Percentiles rank a stretch among this genome's conserved stretches.
These are phyloP conservation scores for Hemibagrus wyckioides DNA, from an alignment of 2,113 vertebrate genomes.

Conservation along the genomic window DNA sequence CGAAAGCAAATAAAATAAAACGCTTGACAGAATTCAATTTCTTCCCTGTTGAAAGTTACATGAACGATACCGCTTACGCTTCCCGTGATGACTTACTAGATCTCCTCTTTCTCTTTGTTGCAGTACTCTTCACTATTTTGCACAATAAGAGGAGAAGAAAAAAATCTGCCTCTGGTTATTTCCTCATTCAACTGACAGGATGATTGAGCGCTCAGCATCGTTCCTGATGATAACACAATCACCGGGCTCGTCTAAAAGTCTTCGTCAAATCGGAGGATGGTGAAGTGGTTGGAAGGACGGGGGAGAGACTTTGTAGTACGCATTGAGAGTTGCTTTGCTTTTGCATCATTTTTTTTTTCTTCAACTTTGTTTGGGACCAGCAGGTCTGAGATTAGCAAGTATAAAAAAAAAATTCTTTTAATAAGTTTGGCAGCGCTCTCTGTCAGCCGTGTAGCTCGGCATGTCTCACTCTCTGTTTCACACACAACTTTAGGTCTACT, in stretches of 20 bases:
- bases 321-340: conserved; percentile 1
- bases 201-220: conserved; percentile 10
- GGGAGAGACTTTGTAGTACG: neutral
- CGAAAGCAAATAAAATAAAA: neutral
- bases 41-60: neutral
- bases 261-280: conserved; percentile 6
- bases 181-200: conserved; percentile 19
- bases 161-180: conserved; percentile 18
- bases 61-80: neutral
- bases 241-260: neutral
- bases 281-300: neutral
- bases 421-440: neutral
- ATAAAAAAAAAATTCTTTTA: neutral
- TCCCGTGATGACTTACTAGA: neutral
- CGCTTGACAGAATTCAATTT: neutral
- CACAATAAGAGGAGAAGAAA: neutral
- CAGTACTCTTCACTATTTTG: conserved; percentile 1
- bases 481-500: neutral
- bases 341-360: conserved; percentile 25
- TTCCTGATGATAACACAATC: conserved; percentile 28
- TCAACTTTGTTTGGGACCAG: neutral
- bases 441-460: no score
- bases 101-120: neutral
- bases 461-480: no score
- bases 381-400: neutral